A percentile compares a stretch with the other conserved stretches of the same genome.
Evolutionary conservation across 1,140 invertebrate species (phyloP).

Genomic region (Zeugodacus cucurbitae): DNA sequence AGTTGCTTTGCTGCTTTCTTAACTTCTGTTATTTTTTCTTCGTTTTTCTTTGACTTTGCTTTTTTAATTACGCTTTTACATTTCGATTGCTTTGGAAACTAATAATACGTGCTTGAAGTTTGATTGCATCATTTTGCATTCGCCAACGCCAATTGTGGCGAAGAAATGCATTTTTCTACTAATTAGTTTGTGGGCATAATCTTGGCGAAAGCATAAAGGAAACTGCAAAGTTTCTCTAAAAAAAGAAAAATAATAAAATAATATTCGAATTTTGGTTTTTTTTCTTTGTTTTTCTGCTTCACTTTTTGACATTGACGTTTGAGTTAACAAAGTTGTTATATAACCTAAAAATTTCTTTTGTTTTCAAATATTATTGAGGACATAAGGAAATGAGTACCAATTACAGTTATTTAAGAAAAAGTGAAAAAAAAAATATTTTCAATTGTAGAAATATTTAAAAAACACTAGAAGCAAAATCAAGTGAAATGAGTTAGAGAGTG

Average conservation of each 20-base stretch:
- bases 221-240: background rate
- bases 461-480: too few relatives aligned
- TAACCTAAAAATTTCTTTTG: too few relatives aligned
- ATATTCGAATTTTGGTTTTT: background rate
- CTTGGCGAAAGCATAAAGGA: background rate
- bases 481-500: too few relatives aligned
- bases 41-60: background rate
- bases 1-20: background rate
- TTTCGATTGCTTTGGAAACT: slow-evolving; percentile 20
- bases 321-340: too few relatives aligned
- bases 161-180: background rate
- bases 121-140: background rate
- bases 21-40: too few relatives aligned
- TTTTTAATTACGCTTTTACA: background rate
- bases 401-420: too few relatives aligned
- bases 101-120: background rate
- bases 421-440: too few relatives aligned
- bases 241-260: background rate
- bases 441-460: too few relatives aligned
- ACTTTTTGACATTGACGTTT: too few relatives aligned
- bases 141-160: background rate
- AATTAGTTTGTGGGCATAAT: background rate
- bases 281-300: background rate
- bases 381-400: too few relatives aligned
- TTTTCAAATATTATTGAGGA: too few relatives aligned